These are phyloP conservation scores for Artibeus jamaicensis DNA, from an alignment of 2,797 vertebrate genomes.

Conservation along the genomic window DNA sequence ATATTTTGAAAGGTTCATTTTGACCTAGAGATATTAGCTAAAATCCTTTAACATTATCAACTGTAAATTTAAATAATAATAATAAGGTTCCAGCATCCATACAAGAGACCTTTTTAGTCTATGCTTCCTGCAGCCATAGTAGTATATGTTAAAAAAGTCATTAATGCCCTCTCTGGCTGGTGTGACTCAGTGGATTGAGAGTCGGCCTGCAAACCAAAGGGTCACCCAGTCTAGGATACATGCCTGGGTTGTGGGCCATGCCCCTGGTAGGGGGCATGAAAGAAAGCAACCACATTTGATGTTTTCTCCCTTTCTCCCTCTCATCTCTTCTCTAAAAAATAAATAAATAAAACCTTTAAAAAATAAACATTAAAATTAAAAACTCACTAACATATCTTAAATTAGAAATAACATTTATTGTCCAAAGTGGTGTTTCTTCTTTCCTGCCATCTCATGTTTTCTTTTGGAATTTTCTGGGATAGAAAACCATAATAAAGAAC, in stretches of 20 bases:
- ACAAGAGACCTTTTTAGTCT: not conserved
- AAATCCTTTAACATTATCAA: not conserved
- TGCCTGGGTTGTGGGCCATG: too few species aligned
- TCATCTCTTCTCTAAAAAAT: too few species aligned
- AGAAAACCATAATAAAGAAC: not conserved
- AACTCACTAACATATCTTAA: not conserved
- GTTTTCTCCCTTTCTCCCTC: too few species aligned
- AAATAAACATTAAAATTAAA: not conserved
- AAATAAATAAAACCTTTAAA: too few species aligned
- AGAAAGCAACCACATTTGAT: too few species aligned
- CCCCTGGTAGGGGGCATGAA: too few species aligned
- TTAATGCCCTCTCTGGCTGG: too few species aligned
- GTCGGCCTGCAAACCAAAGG: too few species aligned
- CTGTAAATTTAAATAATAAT: not conserved
- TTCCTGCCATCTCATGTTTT: not conserved
- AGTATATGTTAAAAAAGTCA: not conserved
- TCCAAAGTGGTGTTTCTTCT: not conserved
- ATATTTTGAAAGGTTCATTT: constrained; percentile 11
- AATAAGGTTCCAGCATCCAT: not conserved
- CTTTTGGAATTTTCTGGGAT: not conserved
- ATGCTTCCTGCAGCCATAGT: not conserved
- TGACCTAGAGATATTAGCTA: not conserved
- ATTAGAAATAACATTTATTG: constrained; percentile 4
- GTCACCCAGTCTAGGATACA: too few species aligned
- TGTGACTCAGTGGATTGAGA: too few species aligned